Conservation (phyloP, 1,140 invertebrate genomes). For the Phymastichus coffea region DNA sequence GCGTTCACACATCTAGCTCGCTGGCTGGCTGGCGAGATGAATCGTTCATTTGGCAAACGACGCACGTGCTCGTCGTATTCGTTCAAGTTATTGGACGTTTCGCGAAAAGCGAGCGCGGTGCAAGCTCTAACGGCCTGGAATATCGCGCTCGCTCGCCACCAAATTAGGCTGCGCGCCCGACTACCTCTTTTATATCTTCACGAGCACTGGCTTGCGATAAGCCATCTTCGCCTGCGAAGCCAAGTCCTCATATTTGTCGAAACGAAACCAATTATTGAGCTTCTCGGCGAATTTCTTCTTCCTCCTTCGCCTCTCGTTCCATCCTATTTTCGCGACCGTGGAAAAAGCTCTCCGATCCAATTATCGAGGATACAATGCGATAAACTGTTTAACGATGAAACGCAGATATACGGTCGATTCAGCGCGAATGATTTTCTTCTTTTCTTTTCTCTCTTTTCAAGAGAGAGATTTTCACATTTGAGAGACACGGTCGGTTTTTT, state of each 20-base stretch:
- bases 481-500: not conserved
- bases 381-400: not conserved
- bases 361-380: not conserved
- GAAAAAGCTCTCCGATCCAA: too few relatives aligned
- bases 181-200: constrained; percentile 22
- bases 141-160: not conserved
- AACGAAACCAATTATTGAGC: constrained; percentile 16
- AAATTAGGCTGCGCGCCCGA: constrained; percentile 9
- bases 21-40: not conserved
- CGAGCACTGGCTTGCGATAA: not conserved
- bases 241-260: constrained; percentile 2
- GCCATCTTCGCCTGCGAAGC: not conserved
- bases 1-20: too few relatives aligned
- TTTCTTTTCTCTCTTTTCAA: not conserved
- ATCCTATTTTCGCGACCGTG: too few relatives aligned
- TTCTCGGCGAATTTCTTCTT: not conserved
- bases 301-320: too few relatives aligned
- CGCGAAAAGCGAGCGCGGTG: constrained; percentile 29
- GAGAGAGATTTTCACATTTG: not conserved
- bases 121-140: constrained; percentile 29
- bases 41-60: constrained; percentile 31
- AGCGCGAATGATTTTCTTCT: not conserved
- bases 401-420: not conserved
- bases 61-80: constrained; percentile 32
- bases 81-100: constrained; percentile 33